Evolutionary conservation across 2,888 invertebrate genomes (phyloP).

Genomic region (Steinernema carpocapsae): DNA sequence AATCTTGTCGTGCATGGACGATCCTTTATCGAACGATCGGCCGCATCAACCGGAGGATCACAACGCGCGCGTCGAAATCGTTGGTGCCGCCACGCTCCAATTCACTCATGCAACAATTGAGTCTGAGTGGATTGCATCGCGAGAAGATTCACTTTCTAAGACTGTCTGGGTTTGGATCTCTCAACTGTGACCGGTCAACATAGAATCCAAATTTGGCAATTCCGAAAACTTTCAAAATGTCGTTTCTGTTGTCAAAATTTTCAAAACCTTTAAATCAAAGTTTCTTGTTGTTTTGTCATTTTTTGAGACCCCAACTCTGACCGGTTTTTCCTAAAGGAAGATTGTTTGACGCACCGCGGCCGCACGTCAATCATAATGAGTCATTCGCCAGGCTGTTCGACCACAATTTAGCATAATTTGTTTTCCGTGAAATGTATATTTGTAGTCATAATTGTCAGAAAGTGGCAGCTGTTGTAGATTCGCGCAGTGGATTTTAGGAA

Average conservation of each 20-base stretch:
- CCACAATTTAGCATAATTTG: no score
- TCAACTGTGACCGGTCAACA: not conserved
- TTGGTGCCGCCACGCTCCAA: conserved; percentile 30
- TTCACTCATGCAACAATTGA: conserved; percentile 7
- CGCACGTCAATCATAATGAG: no score
- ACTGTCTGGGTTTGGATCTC: not conserved
- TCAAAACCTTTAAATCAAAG: not conserved
- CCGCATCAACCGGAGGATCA: not conserved
- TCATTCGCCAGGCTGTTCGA: no score
- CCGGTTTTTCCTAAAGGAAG: not conserved
- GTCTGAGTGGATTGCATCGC: not conserved
- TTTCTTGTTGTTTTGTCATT: not conserved
- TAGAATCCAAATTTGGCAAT: no score
- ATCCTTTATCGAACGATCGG: no score
- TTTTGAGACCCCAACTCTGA: not conserved
- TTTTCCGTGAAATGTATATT: no score
- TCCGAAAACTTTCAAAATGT: not conserved
- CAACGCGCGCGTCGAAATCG: conserved; percentile 15
- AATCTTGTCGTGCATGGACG: no score
- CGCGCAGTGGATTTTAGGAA: no score
- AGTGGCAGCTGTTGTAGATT: no score
- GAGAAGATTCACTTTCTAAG: not conserved
- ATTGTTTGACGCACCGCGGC: not conserved
- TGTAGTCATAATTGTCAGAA: no score
- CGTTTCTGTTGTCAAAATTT: not conserved